Evolutionary conservation across 2,113 vertebrate species (phyloP), one percentile per base, ranked within the genome.

Genomic region (Laterallus jamaicensis): DNA sequence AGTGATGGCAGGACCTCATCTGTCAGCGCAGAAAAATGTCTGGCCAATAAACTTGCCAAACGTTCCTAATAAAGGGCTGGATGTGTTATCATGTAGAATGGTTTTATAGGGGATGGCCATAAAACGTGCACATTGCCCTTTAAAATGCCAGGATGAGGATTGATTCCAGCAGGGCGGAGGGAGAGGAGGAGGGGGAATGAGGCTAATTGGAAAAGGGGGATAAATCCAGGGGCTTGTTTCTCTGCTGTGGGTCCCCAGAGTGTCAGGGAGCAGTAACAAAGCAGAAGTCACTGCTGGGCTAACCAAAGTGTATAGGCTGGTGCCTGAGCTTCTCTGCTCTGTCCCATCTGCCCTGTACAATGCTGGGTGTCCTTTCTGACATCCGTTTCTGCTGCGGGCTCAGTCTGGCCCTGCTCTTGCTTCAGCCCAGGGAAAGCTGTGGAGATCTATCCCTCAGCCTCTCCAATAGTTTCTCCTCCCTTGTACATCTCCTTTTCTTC

Each of bases 31-130:
- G 96, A 96, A 97, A 96, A 95, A 96, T 90, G 90, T 78, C 94
- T 96, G 92, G 39, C 94, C 96, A 96, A 96, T 97, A 96, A 97
- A 97, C 93, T 97, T 97, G 96, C 96, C 93, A 95, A 92, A 95
- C 93, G 28, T 94, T 93, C 88, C 94, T 97, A 96, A 96, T 96
- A 97, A 96, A 97, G 94, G 93, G 92, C 93, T 94, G 93, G 94
- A 95, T 97, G 82, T 93, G 96, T 97, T 96, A 95, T 96, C 94
- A 95, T 93, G 94, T 96, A 92, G 96, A 95, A 96, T 95, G 93
- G 94, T 95, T 96, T 97, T 96, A 96, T 90, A 96, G 95, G 92
- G 94, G 94, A 94, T 5, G 13, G 93, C 90, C 90, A 93, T 97
- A 96, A 97, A 96, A 94, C 3, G 90, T 93, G 93, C 95, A 94